phyloP scores from a whole-genome alignment of 1,140 invertebrate species.

The Hylyphantes graminicola region DNA sequence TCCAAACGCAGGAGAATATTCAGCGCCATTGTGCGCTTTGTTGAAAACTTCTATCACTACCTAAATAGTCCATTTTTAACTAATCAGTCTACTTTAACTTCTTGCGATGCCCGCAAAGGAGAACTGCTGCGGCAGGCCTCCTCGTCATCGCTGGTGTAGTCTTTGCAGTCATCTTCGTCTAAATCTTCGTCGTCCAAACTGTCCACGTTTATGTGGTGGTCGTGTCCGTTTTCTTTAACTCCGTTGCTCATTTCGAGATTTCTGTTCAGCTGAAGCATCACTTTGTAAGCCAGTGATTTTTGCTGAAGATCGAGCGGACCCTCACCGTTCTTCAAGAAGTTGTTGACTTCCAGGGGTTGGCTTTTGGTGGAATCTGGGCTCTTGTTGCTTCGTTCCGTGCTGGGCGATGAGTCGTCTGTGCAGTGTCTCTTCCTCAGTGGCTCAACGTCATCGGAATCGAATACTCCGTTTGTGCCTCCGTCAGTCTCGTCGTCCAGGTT shows the following conservation, averaged over 20 bases:
- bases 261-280: constrained; percentile 41
- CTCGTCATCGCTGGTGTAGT: constrained; percentile 49
- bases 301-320: constrained; percentile 11
- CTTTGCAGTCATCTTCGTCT: constrained; percentile 33
- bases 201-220: constrained; percentile 29
- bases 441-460: constrained; percentile 37
- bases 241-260: constrained; percentile 46
- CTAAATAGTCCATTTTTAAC: background rate
- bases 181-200: constrained; percentile 33
- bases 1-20: background rate
- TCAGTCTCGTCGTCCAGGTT: constrained; percentile 54
- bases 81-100: constrained; percentile 50
- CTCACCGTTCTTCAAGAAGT: constrained; percentile 38
- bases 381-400: constrained; percentile 35
- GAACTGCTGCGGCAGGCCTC: constrained; percentile 15
- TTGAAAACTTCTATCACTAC: constrained; percentile 21
- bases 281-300: constrained; percentile 28
- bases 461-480: constrained; percentile 31
- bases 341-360: background rate
- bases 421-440: constrained; percentile 19
- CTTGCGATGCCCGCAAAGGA: constrained; percentile 22
- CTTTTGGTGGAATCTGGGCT: constrained; percentile 44
- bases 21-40: constrained; percentile 15
- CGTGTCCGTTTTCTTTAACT: constrained; percentile 44
- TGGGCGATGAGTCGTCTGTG: constrained; percentile 23